Evolutionary conservation across 2,797 vertebrate species (phyloP).

Genomic region (Leucoraja ocellata): DNA sequence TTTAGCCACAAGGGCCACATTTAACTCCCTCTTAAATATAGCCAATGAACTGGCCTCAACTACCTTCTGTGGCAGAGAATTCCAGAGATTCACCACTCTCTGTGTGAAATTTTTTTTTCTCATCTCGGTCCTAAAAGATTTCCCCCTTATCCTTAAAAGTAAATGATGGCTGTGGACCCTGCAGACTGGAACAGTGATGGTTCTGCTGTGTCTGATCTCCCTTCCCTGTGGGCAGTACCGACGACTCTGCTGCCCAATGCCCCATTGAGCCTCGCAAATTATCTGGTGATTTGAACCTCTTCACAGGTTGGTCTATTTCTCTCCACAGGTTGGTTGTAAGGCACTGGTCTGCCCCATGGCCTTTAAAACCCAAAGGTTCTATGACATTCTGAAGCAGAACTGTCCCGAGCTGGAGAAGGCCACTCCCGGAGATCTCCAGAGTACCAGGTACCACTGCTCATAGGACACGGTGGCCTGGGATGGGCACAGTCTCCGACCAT

Average conservation of each 20-base stretch:
- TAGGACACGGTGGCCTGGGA: background rate
- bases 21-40: too few species aligned
- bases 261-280: background rate
- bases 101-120: too few species aligned
- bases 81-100: too few species aligned
- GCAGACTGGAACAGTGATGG: too few species aligned
- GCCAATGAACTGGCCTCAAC: too few species aligned
- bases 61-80: too few species aligned
- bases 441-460: conserved; percentile 61
- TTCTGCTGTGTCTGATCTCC: too few species aligned
- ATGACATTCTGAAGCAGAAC: conserved; percentile 71
- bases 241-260: background rate
- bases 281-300: background rate
- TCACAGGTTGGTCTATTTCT: background rate
- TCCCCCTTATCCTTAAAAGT: too few species aligned
- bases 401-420: conserved; percentile 77
- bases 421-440: conserved; percentile 69
- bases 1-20: too few species aligned
- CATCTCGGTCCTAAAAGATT: too few species aligned
- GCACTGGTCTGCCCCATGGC: conserved; percentile 75
- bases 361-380: conserved; percentile 80
- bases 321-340: conserved; percentile 75
- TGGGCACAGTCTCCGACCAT: too few species aligned
- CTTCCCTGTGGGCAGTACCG: background rate
- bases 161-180: too few species aligned